Conservation (phyloP, 2,113 vertebrate species). For the Pangasianodon gigas region DNA sequence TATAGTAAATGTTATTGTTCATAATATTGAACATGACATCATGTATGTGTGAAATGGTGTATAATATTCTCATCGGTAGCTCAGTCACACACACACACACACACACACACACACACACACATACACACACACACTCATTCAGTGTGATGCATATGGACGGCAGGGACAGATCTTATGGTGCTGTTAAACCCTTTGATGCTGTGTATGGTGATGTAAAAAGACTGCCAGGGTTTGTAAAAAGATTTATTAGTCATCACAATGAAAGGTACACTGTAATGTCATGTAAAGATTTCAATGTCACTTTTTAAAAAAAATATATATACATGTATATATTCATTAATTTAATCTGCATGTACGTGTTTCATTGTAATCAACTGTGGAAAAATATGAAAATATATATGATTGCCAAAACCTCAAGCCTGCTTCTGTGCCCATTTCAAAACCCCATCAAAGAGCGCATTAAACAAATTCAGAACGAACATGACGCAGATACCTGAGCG, state of each 20-base stretch:
- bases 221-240: background rate
- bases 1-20: background rate
- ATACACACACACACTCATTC: background rate
- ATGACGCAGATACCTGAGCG: background rate
- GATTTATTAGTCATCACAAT: constrained; percentile 21
- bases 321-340: background rate
- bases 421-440: background rate
- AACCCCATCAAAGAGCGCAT: background rate
- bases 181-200: background rate
- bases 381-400: background rate
- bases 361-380: background rate
- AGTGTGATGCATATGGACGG: background rate
- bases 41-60: background rate
- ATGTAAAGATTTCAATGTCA: background rate
- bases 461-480: background rate
- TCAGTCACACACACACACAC: background rate
- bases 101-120: too few relatives aligned
- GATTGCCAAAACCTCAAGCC: background rate
- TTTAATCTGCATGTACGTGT: background rate
- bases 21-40: background rate
- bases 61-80: background rate
- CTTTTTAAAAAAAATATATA: background rate
- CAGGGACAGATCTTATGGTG: background rate
- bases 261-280: constrained; percentile 4
- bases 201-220: constrained; percentile 19